Percentiles rank a stretch among this genome's conserved stretches.
These are phyloP conservation scores for Cotesia vestalis DNA, from an alignment of 1,140 invertebrate genomes.

Conservation along the genomic window DNA sequence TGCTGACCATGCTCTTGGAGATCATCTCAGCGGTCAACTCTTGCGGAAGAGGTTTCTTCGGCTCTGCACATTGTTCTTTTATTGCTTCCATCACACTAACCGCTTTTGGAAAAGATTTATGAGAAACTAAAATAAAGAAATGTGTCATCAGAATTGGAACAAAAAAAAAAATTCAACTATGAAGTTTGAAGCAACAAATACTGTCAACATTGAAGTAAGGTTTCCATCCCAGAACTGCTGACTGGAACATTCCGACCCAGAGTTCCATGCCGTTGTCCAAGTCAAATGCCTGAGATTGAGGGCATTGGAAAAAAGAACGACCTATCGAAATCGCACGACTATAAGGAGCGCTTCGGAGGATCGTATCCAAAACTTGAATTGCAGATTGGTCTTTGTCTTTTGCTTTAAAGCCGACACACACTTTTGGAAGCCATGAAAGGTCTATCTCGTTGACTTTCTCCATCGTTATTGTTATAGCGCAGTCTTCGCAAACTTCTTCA, in stretches of 20 bases:
- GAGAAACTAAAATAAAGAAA: conserved; percentile 58
- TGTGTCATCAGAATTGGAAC: no score
- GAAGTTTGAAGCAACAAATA: no score
- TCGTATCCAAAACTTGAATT: conserved; percentile 83
- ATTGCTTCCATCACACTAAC: conserved; percentile 62
- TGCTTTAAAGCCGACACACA: conserved; percentile 60
- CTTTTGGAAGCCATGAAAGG: conserved; percentile 65
- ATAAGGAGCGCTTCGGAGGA: conserved; percentile 72
- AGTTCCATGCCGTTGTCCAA: conserved; percentile 74
- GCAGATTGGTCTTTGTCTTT: conserved; percentile 70
- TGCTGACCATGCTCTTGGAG: background rate
- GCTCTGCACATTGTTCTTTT: conserved; percentile 42
- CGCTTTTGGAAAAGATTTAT: conserved; percentile 73
- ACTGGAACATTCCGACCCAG: conserved; percentile 79
- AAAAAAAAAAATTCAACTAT: no score
- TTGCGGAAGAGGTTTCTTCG: background rate
- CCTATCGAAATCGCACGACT: conserved; percentile 53
- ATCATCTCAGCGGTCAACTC: background rate
- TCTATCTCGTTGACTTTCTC: conserved; percentile 68
- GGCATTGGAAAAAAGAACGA: conserved; percentile 66
- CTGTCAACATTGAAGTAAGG: conserved; percentile 80
- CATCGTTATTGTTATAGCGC: conserved; percentile 69
- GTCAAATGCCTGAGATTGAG: conserved; percentile 52
- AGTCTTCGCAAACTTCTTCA: conserved; percentile 59
- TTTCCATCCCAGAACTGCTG: conserved; percentile 76